Base-by-base conservation (phyloP, 2,797 vertebrate species). In the Falco cherrug region DNA sequence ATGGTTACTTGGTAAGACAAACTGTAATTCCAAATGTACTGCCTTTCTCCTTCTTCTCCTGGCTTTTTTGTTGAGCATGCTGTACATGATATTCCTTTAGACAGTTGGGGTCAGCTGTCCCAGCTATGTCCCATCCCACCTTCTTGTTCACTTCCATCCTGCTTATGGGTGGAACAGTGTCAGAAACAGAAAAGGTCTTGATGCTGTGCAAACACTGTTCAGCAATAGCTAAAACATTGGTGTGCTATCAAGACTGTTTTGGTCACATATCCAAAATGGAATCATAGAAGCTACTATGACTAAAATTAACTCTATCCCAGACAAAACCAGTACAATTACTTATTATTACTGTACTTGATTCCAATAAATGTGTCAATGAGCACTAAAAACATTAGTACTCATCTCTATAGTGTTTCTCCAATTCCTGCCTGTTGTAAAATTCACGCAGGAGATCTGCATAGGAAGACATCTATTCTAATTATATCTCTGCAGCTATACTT, bases 111-210 rank as follows among this genome's bases (percentile, higher is more conserved):
- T 20, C 59, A 87, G 9, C 12, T 61, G 2, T 13, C 2, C 8
- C 21, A 17, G 9, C 16, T 51, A 4, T 14, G 10, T 28, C 13
- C 19, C 11, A 24, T 70, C 17, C 9, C 26, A 63, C 4, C 7
- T 54, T 33, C 29, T 45, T 54, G 4, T 54, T 16, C 15, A 8
- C 9, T 7, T 14, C 19, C 33, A n/a, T 6, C 18, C 25, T 43
- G 2, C 16, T 63, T 0, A 0, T 25, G n/a, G 25, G 19, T 17
- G 13, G 33, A 4, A 13, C 5, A 4, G 26, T 1, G 10, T 24
- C 26, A 73, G 33, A 45, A 57, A 22, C 10, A 57, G 37, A 51
- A 64, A 50, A 83, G 31, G 22, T 10, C 35, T 41, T 69, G 59
- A 59, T 5, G 7, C 4, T 50, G 10, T 31, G 31, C 6, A 61